phyloP scores from a whole-genome alignment of 2,888 invertebrate genomes.

The Belgica antarctica region DNA sequence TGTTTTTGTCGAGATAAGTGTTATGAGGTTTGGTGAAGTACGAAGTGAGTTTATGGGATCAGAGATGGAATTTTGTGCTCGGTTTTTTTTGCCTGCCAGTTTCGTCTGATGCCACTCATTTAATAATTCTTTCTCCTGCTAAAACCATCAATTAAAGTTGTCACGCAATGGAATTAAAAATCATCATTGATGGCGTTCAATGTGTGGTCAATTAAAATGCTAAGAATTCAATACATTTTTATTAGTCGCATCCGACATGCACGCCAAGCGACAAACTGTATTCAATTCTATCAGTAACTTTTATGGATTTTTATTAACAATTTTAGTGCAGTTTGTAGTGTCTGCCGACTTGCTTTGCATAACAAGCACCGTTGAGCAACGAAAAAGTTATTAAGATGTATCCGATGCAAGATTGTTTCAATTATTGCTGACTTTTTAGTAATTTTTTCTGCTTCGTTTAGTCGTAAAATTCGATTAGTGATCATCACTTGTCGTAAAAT shows the following conservation, averaged over 20 bases:
- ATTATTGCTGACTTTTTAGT: too few relatives aligned
- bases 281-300: neutral
- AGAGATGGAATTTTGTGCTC: neutral
- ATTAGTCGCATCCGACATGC: neutral
- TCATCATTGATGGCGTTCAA: neutral
- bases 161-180: constrained; percentile 20
- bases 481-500: too few relatives aligned
- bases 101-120: neutral
- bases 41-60: constrained; percentile 2
- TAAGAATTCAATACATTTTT: neutral
- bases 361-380: too few relatives aligned
- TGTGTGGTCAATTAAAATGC: neutral
- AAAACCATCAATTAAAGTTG: constrained; percentile 19
- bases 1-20: constrained; percentile 8
- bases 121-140: neutral
- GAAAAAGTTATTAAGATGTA: too few relatives aligned
- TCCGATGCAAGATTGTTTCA: too few relatives aligned
- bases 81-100: too few relatives aligned
- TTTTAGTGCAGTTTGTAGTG: too few relatives aligned
- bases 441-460: too few relatives aligned
- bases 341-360: too few relatives aligned
- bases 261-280: neutral
- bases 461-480: too few relatives aligned
- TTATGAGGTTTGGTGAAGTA: neutral
- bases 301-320: too few relatives aligned